phyloP scores from a whole-genome alignment of 2,888 invertebrate genomes.

The Onthophagus sagittarius region DNA sequence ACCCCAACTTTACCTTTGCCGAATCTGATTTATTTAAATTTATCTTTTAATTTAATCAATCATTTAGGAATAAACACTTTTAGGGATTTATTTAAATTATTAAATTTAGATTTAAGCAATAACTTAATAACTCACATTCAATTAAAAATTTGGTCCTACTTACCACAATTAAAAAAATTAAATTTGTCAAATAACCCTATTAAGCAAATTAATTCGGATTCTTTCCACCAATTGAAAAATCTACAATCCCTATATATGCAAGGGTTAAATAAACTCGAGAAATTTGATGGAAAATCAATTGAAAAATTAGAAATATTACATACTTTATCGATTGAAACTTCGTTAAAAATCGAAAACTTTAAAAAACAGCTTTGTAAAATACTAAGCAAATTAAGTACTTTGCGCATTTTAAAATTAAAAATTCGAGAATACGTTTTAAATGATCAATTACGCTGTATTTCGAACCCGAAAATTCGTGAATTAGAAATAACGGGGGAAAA shows the following conservation, averaged over 20 bases:
- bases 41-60: conserved; percentile 73
- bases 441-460: conserved; percentile 71
- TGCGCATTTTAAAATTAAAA: conserved; percentile 72
- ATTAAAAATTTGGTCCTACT: conserved; percentile 68
- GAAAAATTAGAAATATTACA: conserved; percentile 68
- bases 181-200: conserved; percentile 82
- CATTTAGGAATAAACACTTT: conserved; percentile 67
- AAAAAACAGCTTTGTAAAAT: conserved; percentile 62
- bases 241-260: conserved; percentile 73
- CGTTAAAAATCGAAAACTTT: conserved; percentile 67
- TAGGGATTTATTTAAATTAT: conserved; percentile 66
- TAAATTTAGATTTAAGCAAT: conserved; percentile 70
- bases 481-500: conserved; percentile 75
- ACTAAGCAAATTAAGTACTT: conserved; percentile 65
- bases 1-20: conserved; percentile 75
- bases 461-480: conserved; percentile 74
- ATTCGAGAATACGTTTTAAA: conserved; percentile 71
- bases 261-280: conserved; percentile 67
- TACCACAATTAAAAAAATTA: conserved; percentile 68
- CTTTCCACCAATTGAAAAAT: conserved; percentile 66
- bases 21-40: conserved; percentile 73
- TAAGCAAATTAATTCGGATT: conserved; percentile 66
- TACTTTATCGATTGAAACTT: conserved; percentile 67
- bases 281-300: conserved; percentile 72
- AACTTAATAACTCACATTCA: conserved; percentile 75